Evolutionary conservation across 30 jellyfish, hydroid and myxozoan genomes (phyloP).

Genomic region (Turritopsis rubra): DNA sequence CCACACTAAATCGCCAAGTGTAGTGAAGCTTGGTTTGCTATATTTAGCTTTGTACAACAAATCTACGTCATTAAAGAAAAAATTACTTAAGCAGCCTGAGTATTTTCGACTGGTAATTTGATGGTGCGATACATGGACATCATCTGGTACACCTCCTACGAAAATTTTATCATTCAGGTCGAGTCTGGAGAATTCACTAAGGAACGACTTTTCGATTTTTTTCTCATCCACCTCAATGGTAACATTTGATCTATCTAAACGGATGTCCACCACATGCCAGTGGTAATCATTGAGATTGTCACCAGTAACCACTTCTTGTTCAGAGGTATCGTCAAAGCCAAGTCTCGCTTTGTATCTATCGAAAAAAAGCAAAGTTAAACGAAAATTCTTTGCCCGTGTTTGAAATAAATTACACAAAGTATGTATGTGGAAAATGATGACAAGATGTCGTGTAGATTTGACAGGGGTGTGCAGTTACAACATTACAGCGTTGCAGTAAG

Average conservation of each 20-base stretch:
- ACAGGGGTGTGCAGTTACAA: no score
- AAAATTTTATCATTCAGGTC: constrained; percentile 56
- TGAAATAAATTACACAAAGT: no score
- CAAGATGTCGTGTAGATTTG: no score
- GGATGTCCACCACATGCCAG: constrained; percentile 83
- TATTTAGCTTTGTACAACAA: constrained; percentile 67
- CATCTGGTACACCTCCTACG: constrained; percentile 74
- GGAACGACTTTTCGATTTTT: constrained; percentile 14
- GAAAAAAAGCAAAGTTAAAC: neutral
- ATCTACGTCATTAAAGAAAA: constrained; percentile 49
- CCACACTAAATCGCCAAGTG: constrained; percentile 65
- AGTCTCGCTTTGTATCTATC: constrained; percentile 67
- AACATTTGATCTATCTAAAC: constrained; percentile 38
- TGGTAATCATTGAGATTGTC: constrained; percentile 53
- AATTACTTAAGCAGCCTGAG: constrained; percentile 77
- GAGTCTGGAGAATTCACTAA: constrained; percentile 51
- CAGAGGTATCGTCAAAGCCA: constrained; percentile 52
- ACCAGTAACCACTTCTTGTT: constrained; percentile 74
- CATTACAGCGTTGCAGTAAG: no score
- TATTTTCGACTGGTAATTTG: constrained; percentile 50
- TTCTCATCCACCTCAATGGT: constrained; percentile 56
- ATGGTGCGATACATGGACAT: constrained; percentile 29
- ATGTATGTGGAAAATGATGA: no score
- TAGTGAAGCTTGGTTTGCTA: constrained; percentile 39
- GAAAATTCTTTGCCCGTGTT: no score